phyloP scores from a whole-genome alignment of 2,113 vertebrate genomes.

The Cygnus buccinator region DNA sequence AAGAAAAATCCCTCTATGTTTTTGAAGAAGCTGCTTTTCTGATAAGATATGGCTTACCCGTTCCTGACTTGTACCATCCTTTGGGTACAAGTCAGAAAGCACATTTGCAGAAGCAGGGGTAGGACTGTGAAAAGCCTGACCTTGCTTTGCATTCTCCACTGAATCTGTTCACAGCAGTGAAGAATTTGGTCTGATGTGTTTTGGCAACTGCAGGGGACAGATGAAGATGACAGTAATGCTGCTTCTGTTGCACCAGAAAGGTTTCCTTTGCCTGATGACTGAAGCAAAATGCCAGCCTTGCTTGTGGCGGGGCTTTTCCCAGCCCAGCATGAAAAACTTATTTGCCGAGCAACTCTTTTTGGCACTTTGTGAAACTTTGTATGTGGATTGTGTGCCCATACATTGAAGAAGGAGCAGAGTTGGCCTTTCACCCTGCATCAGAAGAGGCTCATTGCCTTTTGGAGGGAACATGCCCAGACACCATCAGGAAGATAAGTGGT shows the following conservation, averaged over 20 bases:
- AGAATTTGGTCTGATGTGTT: not conserved
- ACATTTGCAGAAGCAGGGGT: not conserved
- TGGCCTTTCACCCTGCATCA: not conserved
- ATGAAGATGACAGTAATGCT: not conserved
- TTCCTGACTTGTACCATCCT: not conserved
- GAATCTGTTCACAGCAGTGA: fast-evolving
- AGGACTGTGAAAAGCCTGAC: not conserved
- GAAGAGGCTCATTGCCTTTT: slow-evolving; percentile 13
- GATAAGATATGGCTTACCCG: not conserved
- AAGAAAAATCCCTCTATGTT: not conserved
- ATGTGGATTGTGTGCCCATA: not conserved
- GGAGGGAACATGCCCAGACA: not conserved
- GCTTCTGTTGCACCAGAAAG: not conserved
- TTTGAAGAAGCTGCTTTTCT: not conserved
- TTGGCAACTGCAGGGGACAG: not conserved
- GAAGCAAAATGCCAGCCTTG: not conserved
- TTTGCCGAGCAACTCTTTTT: not conserved
- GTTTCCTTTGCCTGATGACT: not conserved
- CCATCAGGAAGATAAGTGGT: slow-evolving; percentile 16
- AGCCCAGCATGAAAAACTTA: not conserved
- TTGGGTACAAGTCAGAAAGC: not conserved
- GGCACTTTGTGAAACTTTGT: not conserved
- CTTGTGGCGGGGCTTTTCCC: not conserved
- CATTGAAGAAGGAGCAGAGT: not conserved
- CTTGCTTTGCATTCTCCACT: not conserved